Percentiles rank a stretch among this genome's conserved stretches.
These are phyloP conservation scores for Hanleya hanleyi DNA, from an alignment of 2,888 invertebrate genomes.

Conservation along the genomic window DNA sequence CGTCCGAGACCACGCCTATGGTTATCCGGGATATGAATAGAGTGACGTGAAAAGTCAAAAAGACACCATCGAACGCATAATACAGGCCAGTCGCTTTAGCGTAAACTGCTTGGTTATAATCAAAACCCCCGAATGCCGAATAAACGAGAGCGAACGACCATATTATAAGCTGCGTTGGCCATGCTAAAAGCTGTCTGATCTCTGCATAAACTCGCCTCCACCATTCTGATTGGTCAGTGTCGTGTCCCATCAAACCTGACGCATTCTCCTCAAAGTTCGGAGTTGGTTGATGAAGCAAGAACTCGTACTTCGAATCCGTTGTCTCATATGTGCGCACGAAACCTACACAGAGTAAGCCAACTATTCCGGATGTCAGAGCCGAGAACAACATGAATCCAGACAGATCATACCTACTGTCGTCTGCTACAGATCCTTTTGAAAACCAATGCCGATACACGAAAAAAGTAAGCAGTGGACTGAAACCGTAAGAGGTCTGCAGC, in stretches of 20 bases:
- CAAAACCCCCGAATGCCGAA: not conserved
- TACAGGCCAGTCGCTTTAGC: not conserved
- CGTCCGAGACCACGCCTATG: not conserved
- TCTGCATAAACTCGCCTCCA: no score
- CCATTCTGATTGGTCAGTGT: no score
- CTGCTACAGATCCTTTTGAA: not conserved
- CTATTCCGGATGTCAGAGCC: not conserved
- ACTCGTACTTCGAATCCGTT: not conserved
- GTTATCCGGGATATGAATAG: not conserved
- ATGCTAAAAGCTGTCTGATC: not conserved
- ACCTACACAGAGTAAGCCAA: not conserved
- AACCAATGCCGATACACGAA: not conserved
- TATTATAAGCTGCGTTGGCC: not conserved
- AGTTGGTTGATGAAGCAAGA: no score
- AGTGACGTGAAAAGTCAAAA: not conserved
- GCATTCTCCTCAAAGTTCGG: no score
- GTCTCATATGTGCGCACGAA: not conserved
- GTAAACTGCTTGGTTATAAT: not conserved
- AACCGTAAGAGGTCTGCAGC: not conserved
- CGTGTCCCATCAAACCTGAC: no score
- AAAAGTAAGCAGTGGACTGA: not conserved
- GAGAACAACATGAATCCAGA: constrained; percentile 1
- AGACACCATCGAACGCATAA: not conserved
- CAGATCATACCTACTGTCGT: not conserved
- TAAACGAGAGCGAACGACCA: not conserved